These are phyloP conservation scores for Drosophila tani DNA, from an alignment of 1,140 invertebrate genomes.

Conservation along the genomic window DNA sequence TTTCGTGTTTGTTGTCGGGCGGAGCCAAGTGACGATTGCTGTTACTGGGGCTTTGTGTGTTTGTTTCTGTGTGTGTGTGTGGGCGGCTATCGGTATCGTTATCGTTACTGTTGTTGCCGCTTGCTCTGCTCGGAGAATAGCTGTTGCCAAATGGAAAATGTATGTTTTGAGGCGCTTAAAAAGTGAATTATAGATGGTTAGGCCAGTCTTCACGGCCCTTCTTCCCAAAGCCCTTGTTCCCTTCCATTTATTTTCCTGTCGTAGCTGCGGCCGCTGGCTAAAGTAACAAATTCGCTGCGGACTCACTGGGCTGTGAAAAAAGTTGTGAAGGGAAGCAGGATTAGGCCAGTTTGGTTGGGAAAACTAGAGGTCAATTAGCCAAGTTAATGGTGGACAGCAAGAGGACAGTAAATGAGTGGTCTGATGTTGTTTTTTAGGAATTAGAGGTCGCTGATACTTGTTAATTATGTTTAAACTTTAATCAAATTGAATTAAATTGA, in stretches of 20 bases:
- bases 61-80: background rate
- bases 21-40: constrained; percentile 49
- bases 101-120: constrained; percentile 20
- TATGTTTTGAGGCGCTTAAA: constrained; percentile 63
- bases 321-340: constrained; percentile 5
- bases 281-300: constrained; percentile 23
- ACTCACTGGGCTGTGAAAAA: constrained; percentile 25
- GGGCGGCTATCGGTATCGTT: constrained; percentile 45
- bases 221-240: background rate
- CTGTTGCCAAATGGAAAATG: constrained; percentile 66
- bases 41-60: constrained; percentile 6
- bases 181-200: constrained; percentile 58
- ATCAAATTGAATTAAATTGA: background rate
- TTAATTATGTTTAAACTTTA: too few relatives aligned
- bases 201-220: background rate
- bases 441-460: too few relatives aligned
- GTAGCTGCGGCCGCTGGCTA: constrained; percentile 10
- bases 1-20: constrained; percentile 50
- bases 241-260: constrained; percentile 14
- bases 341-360: background rate
- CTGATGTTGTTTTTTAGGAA: background rate
- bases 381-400: background rate
- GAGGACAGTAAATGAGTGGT: background rate
- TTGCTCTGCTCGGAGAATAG: constrained; percentile 30
- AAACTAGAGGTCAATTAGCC: constrained; percentile 27